Percentiles rank a stretch among this genome's conserved stretches.
Conservation (phyloP, 2,888 invertebrate genomes). For the Metallyticus violacea region DNA sequence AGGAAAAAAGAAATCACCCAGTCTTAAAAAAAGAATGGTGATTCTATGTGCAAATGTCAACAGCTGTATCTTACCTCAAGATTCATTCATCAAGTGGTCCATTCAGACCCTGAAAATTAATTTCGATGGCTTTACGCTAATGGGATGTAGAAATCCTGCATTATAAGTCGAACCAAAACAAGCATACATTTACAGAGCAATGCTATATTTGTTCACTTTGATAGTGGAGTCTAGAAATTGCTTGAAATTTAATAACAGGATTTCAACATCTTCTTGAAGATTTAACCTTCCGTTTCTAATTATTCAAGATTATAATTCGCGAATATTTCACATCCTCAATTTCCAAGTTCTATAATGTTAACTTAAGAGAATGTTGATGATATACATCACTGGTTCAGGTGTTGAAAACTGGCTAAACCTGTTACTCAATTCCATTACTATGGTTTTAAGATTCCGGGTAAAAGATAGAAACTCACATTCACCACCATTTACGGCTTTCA, state of each 20-base stretch:
- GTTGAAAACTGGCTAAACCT: too few relatives aligned
- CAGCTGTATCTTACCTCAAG: too few relatives aligned
- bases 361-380: not conserved
- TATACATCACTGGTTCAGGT: not conserved
- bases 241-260: not conserved
- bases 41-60: too few relatives aligned
- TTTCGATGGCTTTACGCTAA: too few relatives aligned
- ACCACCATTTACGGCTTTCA: not conserved
- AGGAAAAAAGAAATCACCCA: too few relatives aligned
- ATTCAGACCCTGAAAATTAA: too few relatives aligned
- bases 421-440: not conserved
- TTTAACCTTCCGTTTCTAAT: not conserved
- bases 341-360: not conserved
- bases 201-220: not conserved
- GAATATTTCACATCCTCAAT: not conserved
- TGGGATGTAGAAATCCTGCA: too few relatives aligned
- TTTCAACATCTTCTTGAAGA: constrained; percentile 2
- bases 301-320: not conserved
- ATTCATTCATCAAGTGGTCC: too few relatives aligned
- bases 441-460: not conserved
- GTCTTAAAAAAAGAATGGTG: too few relatives aligned
- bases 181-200: not conserved
- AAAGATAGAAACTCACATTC: not conserved
- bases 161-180: not conserved
- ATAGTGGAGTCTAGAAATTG: not conserved